These are phyloP conservation scores for Hycleus cichorii DNA, from an alignment of 1,140 invertebrate species.

Conservation along the genomic window DNA sequence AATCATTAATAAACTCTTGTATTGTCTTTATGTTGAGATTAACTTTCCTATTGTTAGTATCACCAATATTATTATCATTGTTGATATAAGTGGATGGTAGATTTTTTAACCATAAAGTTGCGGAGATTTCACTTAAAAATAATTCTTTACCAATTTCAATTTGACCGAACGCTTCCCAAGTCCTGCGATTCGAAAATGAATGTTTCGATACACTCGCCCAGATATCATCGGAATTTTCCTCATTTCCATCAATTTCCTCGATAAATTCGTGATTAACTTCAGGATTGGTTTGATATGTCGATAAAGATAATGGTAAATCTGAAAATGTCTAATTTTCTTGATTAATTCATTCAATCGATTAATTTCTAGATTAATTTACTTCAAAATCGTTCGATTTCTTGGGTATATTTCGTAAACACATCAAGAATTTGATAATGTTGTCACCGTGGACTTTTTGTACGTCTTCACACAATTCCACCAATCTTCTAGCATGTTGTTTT, in stretches of 20 bases:
- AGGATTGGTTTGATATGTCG: neutral
- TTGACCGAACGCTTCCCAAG: constrained; percentile 34
- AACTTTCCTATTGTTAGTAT: constrained; percentile 2
- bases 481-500: constrained; percentile 24
- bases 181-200: constrained; percentile 22
- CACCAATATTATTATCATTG: neutral
- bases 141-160: constrained; percentile 29
- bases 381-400: constrained; percentile 18
- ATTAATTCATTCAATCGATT: neutral
- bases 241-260: neutral
- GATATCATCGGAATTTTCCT: constrained; percentile 15
- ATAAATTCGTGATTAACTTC: neutral
- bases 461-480: constrained; percentile 20
- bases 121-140: constrained; percentile 32
- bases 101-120: constrained; percentile 31
- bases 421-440: constrained; percentile 28
- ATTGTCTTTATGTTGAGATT: constrained; percentile 19
- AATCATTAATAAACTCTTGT: constrained; percentile 27
- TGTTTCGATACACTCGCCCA: constrained; percentile 30
- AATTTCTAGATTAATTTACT: constrained; percentile 20
- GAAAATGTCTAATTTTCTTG: too few relatives aligned
- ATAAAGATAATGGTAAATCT: too few relatives aligned
- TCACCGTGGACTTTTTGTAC: constrained; percentile 18
- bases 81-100: constrained; percentile 26
- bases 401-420: constrained; percentile 26